Evolutionary conservation across 2,888 invertebrate genomes (phyloP).

Genomic region (Liodrosophila aerea): DNA sequence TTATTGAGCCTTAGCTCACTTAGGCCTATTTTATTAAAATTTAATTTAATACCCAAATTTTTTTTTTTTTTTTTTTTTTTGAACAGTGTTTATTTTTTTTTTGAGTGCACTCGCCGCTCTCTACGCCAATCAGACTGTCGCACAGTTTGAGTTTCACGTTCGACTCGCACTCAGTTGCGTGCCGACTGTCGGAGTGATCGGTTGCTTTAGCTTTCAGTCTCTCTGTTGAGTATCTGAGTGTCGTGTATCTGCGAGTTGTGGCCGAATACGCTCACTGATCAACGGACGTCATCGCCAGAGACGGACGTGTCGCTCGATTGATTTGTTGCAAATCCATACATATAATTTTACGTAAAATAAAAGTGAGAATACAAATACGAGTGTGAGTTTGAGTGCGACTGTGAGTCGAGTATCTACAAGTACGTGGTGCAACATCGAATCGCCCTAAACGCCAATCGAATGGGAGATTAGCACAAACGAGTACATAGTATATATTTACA

Average conservation of each 20-base stretch:
- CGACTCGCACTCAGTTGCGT: conserved; percentile 48
- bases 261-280: conserved; percentile 43
- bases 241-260: conserved; percentile 34
- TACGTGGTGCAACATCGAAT: conserved; percentile 55
- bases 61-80: too few species aligned
- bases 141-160: conserved; percentile 16
- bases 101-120: conserved; percentile 5
- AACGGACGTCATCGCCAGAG: conserved; percentile 67
- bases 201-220: conserved; percentile 44
- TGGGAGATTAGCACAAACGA: conserved; percentile 29
- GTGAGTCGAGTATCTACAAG: conserved; percentile 45
- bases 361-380: conserved; percentile 25
- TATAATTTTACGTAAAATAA: conserved; percentile 11
- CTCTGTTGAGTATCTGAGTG: conserved; percentile 6
- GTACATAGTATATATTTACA: too few species aligned
- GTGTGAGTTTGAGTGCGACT: conserved; percentile 26
- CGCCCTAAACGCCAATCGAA: conserved; percentile 25
- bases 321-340: conserved; percentile 55
- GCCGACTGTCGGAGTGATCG: conserved; percentile 60
- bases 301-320: conserved; percentile 67
- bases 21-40: too few species aligned
- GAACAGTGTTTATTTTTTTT: conserved; percentile 5
- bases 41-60: too few species aligned
- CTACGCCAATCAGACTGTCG: conserved; percentile 6
- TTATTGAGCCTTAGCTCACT: too few species aligned